Evolutionary conservation across 2,113 vertebrate species (phyloP), one percentile per base, ranked within the genome.

Genomic region (Lepus timidus): DNA sequence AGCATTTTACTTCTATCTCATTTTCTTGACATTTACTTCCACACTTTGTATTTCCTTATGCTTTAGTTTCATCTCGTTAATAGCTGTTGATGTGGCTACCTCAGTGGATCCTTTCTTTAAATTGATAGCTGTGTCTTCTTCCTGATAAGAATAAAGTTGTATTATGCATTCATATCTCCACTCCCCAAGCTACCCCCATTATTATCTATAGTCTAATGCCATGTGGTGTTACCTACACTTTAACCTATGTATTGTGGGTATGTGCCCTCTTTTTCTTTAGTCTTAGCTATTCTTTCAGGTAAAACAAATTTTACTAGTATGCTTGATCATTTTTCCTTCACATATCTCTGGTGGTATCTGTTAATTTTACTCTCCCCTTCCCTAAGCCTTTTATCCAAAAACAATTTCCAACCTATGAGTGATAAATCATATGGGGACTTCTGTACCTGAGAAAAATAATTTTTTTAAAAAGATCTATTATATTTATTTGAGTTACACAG

Each of bases 281-380:
- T 67, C 58, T 71, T 84, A 64, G 64, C 25, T 88, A 65, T 79
- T 65, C 23, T 95, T 83, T 51, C 39, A 79, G 61, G 79, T 83
- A 27, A 49, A 83, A 75, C 8, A 55, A 88, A 79, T 52, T 80
- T 74, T 68, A 76, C 49, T 31, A 33, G 14, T 79, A 23, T 14
- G 39, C 39, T 90, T 71, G 55, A 39, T 79, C 27, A 39, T 65
- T 20, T 78, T 79, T 70, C 49, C 51, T 90, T 71, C 16, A 79
- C 16, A 17, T 71, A 58, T 92, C 33, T 88, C 55, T 88, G 61
- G 6, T 11, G 36, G 61, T 44, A 84, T 44, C 52, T 78, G 44
- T 22, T 84, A 87, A 44, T 64, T 94, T 93, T 82, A 19, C 58
- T 88, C 85, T n/a, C 16, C 33, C 49, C 22, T 75, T 70, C n/a